Base-by-base conservation (phyloP, 2,797 vertebrate genomes). In the Epinephelus malabaricus region DNA sequence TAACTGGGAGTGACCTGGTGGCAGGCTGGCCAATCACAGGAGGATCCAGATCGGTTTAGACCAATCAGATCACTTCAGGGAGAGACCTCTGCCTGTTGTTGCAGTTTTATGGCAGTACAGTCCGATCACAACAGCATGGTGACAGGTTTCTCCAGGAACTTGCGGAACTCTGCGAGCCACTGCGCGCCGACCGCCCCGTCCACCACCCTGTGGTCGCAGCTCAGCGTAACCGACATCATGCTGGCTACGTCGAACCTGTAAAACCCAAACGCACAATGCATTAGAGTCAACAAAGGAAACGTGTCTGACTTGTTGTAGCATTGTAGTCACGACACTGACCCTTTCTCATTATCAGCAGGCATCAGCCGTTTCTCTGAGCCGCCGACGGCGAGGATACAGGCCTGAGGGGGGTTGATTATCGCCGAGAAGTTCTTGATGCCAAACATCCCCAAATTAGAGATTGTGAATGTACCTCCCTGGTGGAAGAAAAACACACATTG, bases 361-460 rank as follows among this genome's bases (percentile, higher is more conserved):
- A 99, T 87, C 12, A 99, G 92, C 47, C 95, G 96, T 79, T 97
- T 96, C 87, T 99, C 97, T 4, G 98, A 98, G 76, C 97, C 96
- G 27, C 98, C 98, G 21, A 99, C 93, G 25, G 98, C 98, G 54
- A 99, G 96, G 92, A 99, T 99, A 81, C 98, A 99, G 47, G 98
- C 95, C 91, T 99, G 98, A 72, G 98, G 98, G 63, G 98, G 98
- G 90, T 99, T 99, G 92, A 99, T 99, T 63, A 99, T 99, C 7
- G 98, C 98, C 2, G 97, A 99, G 92, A 99, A 99, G 89, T 99
- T 98, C 95, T 99, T 99, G 92, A 99, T 90, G 30, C 98, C 98
- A 88, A 97, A 99, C 98, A 99, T 99, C 70, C 98, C 98, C 87
- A 99, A 95, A 92, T 99, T 99, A 54, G 98, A 99, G 87, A 99